Evolutionary conservation across 2,113 vertebrate genomes (phyloP).

Genomic region (Atherinomorus stipes): DNA sequence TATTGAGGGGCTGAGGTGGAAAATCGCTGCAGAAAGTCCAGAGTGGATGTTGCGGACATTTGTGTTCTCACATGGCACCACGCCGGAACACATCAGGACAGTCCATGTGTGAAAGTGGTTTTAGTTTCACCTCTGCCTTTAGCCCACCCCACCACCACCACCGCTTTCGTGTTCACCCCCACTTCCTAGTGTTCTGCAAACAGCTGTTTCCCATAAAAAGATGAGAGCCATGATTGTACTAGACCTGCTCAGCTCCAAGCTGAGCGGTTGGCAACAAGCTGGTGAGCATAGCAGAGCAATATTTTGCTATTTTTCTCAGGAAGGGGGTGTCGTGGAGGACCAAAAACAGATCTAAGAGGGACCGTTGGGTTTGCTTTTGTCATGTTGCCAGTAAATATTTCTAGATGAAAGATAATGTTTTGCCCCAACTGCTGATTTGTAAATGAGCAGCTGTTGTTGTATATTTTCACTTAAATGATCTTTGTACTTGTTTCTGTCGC

Average conservation of each 20-base stretch:
- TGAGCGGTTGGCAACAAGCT: background rate
- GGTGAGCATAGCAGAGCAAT: background rate
- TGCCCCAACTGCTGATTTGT: too few relatives aligned
- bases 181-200: background rate
- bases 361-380: background rate
- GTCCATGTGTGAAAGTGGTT: too few relatives aligned
- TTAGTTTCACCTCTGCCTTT: background rate
- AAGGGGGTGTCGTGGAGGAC: background rate
- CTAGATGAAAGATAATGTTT: background rate
- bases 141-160: background rate
- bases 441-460: background rate
- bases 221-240: background rate
- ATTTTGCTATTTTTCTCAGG: background rate
- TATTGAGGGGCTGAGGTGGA: too few relatives aligned
- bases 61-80: too few relatives aligned
- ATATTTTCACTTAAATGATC: background rate
- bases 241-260: background rate
- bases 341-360: background rate
- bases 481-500: background rate
- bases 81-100: too few relatives aligned
- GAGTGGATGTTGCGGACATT: too few relatives aligned
- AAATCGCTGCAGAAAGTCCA: too few relatives aligned
- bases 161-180: background rate
- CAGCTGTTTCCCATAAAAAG: background rate
- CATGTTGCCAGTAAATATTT: background rate